phyloP scores from a whole-genome alignment of 2,113 vertebrate species.

The Onychorhynchus coronatus region DNA sequence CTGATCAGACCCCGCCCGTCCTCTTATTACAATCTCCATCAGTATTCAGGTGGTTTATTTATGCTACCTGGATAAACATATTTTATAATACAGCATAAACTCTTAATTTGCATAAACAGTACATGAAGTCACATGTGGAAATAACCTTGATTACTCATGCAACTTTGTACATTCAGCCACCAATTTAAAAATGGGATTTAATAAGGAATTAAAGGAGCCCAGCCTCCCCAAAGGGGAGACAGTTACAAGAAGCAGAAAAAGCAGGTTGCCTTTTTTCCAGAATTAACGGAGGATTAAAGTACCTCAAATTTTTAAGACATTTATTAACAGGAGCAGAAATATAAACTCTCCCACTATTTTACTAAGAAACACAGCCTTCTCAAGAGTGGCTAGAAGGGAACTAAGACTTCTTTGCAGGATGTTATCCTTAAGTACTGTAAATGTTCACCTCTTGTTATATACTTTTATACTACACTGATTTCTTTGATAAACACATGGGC shows the following conservation, averaged over 20 bases:
- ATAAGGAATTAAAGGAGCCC: background rate
- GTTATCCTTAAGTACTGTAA: background rate
- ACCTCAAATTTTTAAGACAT: background rate
- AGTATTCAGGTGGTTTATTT: background rate
- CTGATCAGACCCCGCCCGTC: background rate
- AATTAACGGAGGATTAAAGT: background rate
- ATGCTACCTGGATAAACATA: background rate
- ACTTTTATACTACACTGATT: background rate
- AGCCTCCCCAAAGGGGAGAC: background rate
- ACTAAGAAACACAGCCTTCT: background rate
- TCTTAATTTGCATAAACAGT: background rate
- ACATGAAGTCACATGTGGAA: background rate
- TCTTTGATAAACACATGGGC: background rate
- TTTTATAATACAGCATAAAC: background rate
- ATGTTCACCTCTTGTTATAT: background rate
- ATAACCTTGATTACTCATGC: background rate
- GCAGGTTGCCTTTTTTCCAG: background rate
- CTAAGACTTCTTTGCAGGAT: background rate
- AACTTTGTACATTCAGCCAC: background rate
- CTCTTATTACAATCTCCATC: background rate
- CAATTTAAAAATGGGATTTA: background rate
- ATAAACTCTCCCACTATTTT: background rate
- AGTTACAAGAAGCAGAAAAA: background rate
- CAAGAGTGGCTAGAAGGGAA: background rate
- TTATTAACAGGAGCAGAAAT: background rate